Evolutionary conservation across 2,888 invertebrate genomes (phyloP), one percentile per base, ranked within the genome.

Genomic region (Campopleginae sp.): DNA sequence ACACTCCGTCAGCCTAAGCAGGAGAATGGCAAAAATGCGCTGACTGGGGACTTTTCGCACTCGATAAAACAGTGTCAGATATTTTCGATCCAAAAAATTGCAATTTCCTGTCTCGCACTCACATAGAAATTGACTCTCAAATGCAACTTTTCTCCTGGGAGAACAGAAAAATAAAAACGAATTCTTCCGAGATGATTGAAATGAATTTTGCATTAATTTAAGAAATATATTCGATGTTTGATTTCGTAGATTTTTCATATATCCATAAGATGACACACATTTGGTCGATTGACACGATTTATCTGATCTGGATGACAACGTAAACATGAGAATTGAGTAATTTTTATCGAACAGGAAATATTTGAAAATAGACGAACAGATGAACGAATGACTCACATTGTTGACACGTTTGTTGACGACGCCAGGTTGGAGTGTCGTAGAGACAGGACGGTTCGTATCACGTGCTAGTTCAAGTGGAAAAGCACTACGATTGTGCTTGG

Each of bases 321-420:
- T 58, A 27, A 58, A 38, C 65, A 65, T 5, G 27, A 58, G 58
- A 0, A 38, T 7, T 33, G 17, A n/a, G 2, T 8, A 48, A 31
- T 31, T 14, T 27, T 44, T 17, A 10, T 31, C 4, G 4, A 17
- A 10, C 31, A 5, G 23, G 14, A 23, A 54, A 54, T 46, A 63
- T 31, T 58, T 42, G n/a, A 63, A n/a, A 42, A 65, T 19, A 33
- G 6, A 61, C 3, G 74, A 5, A 17, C 46, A 12, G 33, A 46
- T n/a, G 70, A 68, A 75, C 4, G 17, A 70, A 27, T 51, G 44
- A 81, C 77, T 85, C 58, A 84, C 82, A 51, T 72, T 70, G 12
- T 72, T 19, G 61, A 54, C 42, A 54, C 31, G 66, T 63, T 71
- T 78, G 12, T 38, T 44, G 19, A 44, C 23, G 14, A 17, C 54